Evolutionary conservation across 2,797 vertebrate genomes (phyloP).

Genomic region (Ctenopoma multispine): DNA sequence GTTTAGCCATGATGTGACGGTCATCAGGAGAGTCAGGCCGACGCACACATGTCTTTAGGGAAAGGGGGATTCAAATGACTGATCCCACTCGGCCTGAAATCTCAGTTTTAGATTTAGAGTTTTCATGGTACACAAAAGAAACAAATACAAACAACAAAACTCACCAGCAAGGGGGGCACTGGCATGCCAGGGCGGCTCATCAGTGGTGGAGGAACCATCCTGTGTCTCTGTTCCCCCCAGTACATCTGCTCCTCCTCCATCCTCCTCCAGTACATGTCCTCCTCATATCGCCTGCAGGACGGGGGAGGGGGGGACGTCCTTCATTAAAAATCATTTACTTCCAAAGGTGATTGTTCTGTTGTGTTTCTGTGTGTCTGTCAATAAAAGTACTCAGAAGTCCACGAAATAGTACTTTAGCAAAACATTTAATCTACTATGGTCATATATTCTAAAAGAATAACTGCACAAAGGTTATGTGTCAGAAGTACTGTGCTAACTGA

Average conservation of each 20-base stretch:
- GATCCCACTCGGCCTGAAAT: neutral
- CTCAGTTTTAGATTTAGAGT: neutral
- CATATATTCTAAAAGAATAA: neutral
- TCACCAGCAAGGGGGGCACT: conserved; percentile 82
- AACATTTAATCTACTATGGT: neutral
- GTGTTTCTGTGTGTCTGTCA: neutral
- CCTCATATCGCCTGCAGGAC: conserved; percentile 83
- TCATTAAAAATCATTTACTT: conserved; percentile 3
- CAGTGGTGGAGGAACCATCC: conserved; percentile 78
- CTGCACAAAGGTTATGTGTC: neutral
- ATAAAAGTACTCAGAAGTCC: conserved; percentile 1
- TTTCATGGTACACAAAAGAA: neutral
- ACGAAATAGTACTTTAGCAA: conserved; percentile 16
- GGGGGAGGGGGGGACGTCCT: neutral
- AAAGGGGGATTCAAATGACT: neutral
- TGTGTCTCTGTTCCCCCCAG: conserved; percentile 81
- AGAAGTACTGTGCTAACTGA: neutral
- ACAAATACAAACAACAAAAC: conserved; percentile 11
- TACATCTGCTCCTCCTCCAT: conserved; percentile 86
- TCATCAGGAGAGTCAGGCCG: conserved; percentile 86
- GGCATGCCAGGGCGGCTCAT: conserved; percentile 84
- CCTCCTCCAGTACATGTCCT: conserved; percentile 87
- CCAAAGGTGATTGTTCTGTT: neutral
- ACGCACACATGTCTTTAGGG: conserved; percentile 77
- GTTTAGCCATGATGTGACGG: conserved; percentile 88